Percentiles rank a stretch among this genome's conserved stretches.
These are phyloP conservation scores for Polyommatus icarus DNA, from an alignment of 2,888 invertebrate genomes.

Conservation along the genomic window DNA sequence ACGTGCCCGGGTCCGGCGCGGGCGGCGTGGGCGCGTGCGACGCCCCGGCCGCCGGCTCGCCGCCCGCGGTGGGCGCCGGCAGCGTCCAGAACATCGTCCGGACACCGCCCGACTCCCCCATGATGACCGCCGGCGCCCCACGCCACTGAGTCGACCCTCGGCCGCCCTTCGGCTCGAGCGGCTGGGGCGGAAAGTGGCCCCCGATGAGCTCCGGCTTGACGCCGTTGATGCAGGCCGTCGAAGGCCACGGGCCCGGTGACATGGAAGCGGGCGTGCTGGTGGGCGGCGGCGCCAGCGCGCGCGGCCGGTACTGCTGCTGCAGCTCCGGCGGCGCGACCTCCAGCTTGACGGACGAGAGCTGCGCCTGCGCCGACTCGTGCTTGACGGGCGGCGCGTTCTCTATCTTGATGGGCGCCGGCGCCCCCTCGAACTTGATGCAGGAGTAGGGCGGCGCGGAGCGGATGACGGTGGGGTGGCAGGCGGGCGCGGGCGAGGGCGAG, in stretches of 20 bases:
- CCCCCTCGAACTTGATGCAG: constrained; percentile 82
- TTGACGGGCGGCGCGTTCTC: constrained; percentile 58
- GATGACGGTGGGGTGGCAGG: constrained; percentile 77
- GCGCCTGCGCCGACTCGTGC: constrained; percentile 56
- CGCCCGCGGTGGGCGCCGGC: constrained; percentile 78
- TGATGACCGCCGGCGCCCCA: constrained; percentile 92
- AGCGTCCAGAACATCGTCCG: constrained; percentile 85
- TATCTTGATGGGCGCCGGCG: constrained; percentile 56
- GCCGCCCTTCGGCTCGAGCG: constrained; percentile 65
- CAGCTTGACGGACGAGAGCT: constrained; percentile 73
- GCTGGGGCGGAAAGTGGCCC: constrained; percentile 76
- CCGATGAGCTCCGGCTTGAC: constrained; percentile 92
- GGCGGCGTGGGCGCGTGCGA: constrained; percentile 80
- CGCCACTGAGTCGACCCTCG: constrained; percentile 74
- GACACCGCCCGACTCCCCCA: constrained; percentile 96
- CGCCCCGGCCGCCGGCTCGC: constrained; percentile 72
- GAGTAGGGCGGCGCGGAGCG: constrained; percentile 80
- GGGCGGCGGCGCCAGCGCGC: constrained; percentile 68
- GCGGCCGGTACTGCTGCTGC: constrained; percentile 64
- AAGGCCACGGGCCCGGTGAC: constrained; percentile 77
- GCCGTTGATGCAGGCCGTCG: constrained; percentile 86
- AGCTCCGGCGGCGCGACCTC: constrained; percentile 60
- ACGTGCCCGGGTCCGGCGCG: constrained; percentile 73
- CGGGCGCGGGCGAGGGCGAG: constrained; percentile 67
- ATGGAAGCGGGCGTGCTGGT: constrained; percentile 63